Conservation (phyloP, 2,113 vertebrate genomes). For the Tringa solitaria region DNA sequence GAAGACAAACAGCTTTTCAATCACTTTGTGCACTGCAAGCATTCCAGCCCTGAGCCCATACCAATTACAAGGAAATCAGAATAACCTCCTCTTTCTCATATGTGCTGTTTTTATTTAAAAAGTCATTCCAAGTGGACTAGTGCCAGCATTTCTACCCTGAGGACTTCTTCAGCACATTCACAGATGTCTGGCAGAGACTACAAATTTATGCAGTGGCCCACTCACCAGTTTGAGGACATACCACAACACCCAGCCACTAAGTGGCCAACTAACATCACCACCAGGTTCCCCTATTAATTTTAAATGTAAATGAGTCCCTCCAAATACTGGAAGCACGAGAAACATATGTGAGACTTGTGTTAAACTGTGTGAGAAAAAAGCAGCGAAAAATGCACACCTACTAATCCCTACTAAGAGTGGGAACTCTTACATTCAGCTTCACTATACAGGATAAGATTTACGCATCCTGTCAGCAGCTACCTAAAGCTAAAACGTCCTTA, state of each 20-base stretch:
- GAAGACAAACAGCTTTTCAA: constrained; percentile 45
- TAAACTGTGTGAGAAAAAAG: background rate
- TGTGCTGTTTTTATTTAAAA: constrained; percentile 48
- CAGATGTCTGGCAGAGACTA: constrained; percentile 63
- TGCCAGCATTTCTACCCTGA: constrained; percentile 54
- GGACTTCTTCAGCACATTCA: constrained; percentile 36
- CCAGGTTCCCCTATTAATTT: background rate
- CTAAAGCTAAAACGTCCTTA: background rate
- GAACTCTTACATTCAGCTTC: background rate
- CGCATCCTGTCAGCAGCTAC: background rate
- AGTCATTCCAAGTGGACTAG: constrained; percentile 39
- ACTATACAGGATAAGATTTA: background rate
- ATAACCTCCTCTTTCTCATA: constrained; percentile 7
- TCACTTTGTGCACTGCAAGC: constrained; percentile 8
- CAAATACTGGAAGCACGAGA: background rate
- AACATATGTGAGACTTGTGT: background rate
- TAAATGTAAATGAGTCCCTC: background rate
- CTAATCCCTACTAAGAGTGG: background rate
- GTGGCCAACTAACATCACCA: background rate
- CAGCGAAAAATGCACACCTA: background rate
- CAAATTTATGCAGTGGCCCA: background rate
- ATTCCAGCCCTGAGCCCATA: background rate
- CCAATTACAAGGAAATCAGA: constrained; percentile 50
- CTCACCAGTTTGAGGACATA: background rate
- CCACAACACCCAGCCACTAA: background rate